phyloP scores from a whole-genome alignment of 2,888 invertebrate species.

The Baronia brevicornis region DNA sequence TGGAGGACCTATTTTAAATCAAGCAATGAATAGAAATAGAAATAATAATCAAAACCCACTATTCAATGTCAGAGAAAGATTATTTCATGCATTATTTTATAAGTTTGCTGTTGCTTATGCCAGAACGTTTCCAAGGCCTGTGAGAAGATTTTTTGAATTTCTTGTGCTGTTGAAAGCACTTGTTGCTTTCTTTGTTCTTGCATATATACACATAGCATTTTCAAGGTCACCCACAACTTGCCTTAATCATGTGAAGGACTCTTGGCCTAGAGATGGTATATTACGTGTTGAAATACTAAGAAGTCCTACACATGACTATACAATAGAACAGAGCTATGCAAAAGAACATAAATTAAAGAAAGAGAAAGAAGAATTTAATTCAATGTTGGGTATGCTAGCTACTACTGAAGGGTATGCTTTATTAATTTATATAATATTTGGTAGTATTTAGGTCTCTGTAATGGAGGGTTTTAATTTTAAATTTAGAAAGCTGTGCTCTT shows the following conservation, averaged over 20 bases:
- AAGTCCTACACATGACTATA: slow-evolving; percentile 83
- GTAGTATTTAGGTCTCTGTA: not conserved
- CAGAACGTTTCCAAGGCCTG: slow-evolving; percentile 88
- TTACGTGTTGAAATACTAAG: slow-evolving; percentile 91
- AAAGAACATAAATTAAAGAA: slow-evolving; percentile 85
- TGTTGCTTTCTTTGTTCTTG: slow-evolving; percentile 90
- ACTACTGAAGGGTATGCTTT: slow-evolving; percentile 73
- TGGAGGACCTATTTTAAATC: slow-evolving; percentile 73
- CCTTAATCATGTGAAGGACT: slow-evolving; percentile 88
- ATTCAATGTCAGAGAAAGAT: slow-evolving; percentile 90
- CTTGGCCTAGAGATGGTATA: slow-evolving; percentile 97
- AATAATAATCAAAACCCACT: slow-evolving; percentile 84
- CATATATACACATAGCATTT: slow-evolving; percentile 96
- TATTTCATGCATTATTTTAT: slow-evolving; percentile 96
- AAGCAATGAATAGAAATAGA: slow-evolving; percentile 66
- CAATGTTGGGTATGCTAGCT: slow-evolving; percentile 78
- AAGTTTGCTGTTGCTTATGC: slow-evolving; percentile 95
- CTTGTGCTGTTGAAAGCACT: slow-evolving; percentile 85
- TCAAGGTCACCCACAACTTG: slow-evolving; percentile 95
- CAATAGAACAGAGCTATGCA: slow-evolving; percentile 87
- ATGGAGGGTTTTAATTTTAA: too few relatives aligned
- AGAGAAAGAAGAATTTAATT: slow-evolving; percentile 76
- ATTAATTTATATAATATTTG: slow-evolving; percentile 6
- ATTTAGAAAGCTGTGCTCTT: too few relatives aligned
- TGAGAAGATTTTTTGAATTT: slow-evolving; percentile 89